Conservation (phyloP, 2,113 vertebrate genomes). For the Emydocephalus ijimae region DNA sequence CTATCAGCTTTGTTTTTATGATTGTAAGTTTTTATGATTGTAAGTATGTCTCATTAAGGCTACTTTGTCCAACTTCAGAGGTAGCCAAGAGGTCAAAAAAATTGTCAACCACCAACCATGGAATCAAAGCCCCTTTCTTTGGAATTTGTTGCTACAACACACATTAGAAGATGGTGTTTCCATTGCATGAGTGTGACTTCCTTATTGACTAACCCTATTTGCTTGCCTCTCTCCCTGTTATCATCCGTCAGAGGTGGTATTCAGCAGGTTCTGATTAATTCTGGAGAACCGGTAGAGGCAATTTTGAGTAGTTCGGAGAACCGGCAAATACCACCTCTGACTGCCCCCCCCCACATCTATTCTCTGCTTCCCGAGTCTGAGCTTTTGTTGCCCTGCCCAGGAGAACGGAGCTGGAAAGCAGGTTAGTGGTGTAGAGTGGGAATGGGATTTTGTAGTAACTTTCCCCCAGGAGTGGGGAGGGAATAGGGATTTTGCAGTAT, state of each 20-base stretch:
- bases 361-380: too few relatives aligned
- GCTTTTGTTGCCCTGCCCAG: too few relatives aligned
- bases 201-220: not conserved
- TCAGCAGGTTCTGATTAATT: too few relatives aligned
- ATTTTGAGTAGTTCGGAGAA: too few relatives aligned
- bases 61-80: not conserved
- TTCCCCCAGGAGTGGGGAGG: too few relatives aligned
- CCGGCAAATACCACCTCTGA: too few relatives aligned
- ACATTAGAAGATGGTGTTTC: not conserved
- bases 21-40: constrained; percentile 96
- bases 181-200: not conserved
- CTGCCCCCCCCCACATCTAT: too few relatives aligned
- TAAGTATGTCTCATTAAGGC: constrained; percentile 54
- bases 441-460: too few relatives aligned
- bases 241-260: not conserved
- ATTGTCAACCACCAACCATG: not conserved
- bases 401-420: too few relatives aligned
- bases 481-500: too few relatives aligned
- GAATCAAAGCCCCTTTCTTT: not conserved
- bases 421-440: too few relatives aligned
- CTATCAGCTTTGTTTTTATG: constrained; percentile 90
- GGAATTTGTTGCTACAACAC: not conserved
- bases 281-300: too few relatives aligned
- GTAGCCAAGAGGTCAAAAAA: not conserved
- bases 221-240: not conserved